Evolutionary conservation across 2,888 invertebrate species (phyloP).

Genomic region (Drosophila prolongata): DNA sequence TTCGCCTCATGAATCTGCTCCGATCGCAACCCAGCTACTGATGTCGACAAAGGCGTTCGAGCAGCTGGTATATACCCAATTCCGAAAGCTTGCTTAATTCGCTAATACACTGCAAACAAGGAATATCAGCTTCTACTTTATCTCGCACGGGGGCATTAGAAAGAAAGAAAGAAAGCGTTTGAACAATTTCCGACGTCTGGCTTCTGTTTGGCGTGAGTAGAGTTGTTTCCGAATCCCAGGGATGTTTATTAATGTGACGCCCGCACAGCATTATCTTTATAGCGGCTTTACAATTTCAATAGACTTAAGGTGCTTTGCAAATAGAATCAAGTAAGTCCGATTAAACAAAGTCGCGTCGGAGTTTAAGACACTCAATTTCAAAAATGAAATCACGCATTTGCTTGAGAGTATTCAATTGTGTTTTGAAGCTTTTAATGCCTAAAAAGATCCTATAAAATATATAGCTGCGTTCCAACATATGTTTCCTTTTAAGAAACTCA

Average conservation of each 20-base stretch:
- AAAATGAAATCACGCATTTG: no score
- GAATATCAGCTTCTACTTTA: constrained; percentile 1
- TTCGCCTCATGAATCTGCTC: constrained; percentile 1
- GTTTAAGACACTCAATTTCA: no score
- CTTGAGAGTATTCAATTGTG: no score
- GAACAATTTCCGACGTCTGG: constrained; percentile 28
- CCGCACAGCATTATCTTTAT: constrained; percentile 22
- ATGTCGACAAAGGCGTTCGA: constrained; percentile 13
- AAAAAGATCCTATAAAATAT: no score
- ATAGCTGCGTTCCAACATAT: no score
- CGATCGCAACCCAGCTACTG: constrained; percentile 38
- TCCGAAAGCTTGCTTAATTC: constrained; percentile 1
- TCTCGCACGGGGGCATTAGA: constrained; percentile 8
- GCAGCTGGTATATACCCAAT: constrained; percentile 12
- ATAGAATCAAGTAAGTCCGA: constrained; percentile 3
- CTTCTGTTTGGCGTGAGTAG: constrained; percentile 17
- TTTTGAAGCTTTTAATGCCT: no score
- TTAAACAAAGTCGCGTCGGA: constrained; percentile 5
- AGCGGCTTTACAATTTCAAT: neutral
- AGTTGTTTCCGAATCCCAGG: neutral
- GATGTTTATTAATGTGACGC: constrained; percentile 11
- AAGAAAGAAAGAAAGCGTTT: constrained; percentile 18
- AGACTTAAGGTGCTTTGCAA: constrained; percentile 12
- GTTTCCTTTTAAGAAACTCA: no score
- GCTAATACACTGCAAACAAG: constrained; percentile 25